Evolutionary conservation across 1,140 invertebrate species (phyloP).

Genomic region (Diabrotica virgifera): DNA sequence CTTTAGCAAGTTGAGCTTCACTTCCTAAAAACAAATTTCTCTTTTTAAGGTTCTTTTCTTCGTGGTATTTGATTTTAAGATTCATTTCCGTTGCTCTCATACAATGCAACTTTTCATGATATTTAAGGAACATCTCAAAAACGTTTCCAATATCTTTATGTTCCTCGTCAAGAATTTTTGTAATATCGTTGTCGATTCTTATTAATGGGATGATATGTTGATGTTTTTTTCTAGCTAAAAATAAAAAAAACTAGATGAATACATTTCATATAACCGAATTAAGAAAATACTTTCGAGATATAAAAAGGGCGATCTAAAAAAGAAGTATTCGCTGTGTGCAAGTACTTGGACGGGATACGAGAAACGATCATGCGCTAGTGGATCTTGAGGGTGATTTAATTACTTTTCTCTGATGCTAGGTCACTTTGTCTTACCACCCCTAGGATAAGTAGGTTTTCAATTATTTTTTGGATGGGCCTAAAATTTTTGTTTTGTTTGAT

Average conservation of each 20-base stretch:
- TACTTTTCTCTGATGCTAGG: too few relatives aligned
- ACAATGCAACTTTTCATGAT: conserved; percentile 58
- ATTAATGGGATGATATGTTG: conserved; percentile 60
- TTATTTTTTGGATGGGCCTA: too few relatives aligned
- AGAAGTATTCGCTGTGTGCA: too few relatives aligned
- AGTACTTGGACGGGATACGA: too few relatives aligned
- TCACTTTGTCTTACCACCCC: too few relatives aligned
- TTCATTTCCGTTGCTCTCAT: conserved; percentile 70
- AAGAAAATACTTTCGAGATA: too few relatives aligned
- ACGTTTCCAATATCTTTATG: conserved; percentile 50
- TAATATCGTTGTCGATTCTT: conserved; percentile 62
- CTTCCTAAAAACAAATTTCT: conserved; percentile 43
- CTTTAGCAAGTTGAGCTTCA: conserved; percentile 42
- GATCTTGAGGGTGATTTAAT: too few relatives aligned
- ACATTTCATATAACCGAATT: too few relatives aligned
- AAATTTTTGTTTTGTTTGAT: too few relatives aligned
- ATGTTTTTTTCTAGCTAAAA: conserved; percentile 61
- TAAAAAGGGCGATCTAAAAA: too few relatives aligned
- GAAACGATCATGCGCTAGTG: too few relatives aligned
- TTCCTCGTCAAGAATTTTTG: conserved; percentile 47
- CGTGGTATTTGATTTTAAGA: conserved; percentile 59
- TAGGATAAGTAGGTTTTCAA: too few relatives aligned
- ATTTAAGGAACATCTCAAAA: conserved; percentile 63
- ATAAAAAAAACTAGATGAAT: conserved; percentile 20
- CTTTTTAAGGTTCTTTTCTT: conserved; percentile 32